Evolutionary conservation across 2,113 vertebrate species (phyloP).

Genomic region (Apodemus sylvaticus): DNA sequence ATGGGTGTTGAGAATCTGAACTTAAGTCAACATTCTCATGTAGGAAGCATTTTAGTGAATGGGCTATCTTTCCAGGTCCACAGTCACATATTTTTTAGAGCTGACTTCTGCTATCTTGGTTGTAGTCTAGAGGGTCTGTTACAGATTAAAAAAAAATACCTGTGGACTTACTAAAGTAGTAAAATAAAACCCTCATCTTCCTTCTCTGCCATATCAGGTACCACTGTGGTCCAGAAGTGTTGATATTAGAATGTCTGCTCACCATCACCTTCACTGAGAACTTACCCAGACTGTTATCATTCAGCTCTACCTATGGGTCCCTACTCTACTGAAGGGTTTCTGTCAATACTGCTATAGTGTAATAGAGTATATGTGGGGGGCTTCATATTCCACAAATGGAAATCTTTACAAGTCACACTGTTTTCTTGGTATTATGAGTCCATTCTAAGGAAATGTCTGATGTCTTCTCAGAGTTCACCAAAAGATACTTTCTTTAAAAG

Average conservation of each 20-base stretch:
- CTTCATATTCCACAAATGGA: background rate
- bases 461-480: background rate
- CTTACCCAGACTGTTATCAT: background rate
- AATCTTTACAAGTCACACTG: background rate
- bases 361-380: accelerated
- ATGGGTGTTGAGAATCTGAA: background rate
- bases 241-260: background rate
- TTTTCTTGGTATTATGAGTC: background rate
- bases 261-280: background rate
- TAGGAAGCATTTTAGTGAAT: background rate
- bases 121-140: background rate
- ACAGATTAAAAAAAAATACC: background rate
- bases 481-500: background rate
- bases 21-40: background rate
- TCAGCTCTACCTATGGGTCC: background rate
- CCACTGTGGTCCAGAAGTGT: background rate
- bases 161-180: background rate
- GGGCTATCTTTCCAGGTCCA: background rate
- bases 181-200: background rate
- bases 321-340: background rate
- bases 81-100: background rate
- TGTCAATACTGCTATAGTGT: background rate
- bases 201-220: background rate
- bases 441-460: background rate
- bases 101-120: background rate